Evolutionary conservation across 2,888 invertebrate species (phyloP).

Genomic region (Campopleginae sp.): DNA sequence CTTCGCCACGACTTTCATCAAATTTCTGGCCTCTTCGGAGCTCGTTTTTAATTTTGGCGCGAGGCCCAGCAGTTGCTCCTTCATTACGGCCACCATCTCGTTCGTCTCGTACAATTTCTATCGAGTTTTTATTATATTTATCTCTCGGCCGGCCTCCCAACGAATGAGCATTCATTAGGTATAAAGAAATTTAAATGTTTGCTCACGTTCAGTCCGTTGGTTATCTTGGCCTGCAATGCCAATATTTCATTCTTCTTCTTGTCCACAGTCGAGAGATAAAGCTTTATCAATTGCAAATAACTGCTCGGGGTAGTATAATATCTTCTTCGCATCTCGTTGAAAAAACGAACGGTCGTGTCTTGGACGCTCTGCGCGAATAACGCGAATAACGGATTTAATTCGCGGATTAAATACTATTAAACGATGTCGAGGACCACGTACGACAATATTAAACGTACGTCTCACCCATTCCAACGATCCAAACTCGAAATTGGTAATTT

Average conservation of each 20-base stretch:
- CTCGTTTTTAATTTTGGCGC: constrained; percentile 93
- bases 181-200: neutral
- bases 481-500: too few species aligned
- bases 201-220: constrained; percentile 89
- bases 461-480: too few species aligned
- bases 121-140: neutral
- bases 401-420: too few species aligned
- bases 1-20: constrained; percentile 90
- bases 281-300: constrained; percentile 93
- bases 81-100: constrained; percentile 93
- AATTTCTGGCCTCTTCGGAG: constrained; percentile 89
- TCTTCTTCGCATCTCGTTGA: constrained; percentile 92
- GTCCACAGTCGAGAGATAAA: constrained; percentile 89
- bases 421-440: too few species aligned
- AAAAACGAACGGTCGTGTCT: constrained; percentile 90
- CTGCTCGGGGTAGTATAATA: constrained; percentile 97
- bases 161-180: too few species aligned
- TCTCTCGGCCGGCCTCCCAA: too few species aligned
- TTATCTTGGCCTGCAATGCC: constrained; percentile 88
- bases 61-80: constrained; percentile 91
- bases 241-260: constrained; percentile 90
- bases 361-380: constrained; percentile 88
- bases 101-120: constrained; percentile 93
- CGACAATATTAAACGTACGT: too few species aligned
- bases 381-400: too few species aligned